A percentile compares a stretch with the other conserved stretches of the same genome.
These are phyloP conservation scores for Lordiphosa stackelbergi DNA, from an alignment of 1,140 invertebrate species.

Conservation along the genomic window DNA sequence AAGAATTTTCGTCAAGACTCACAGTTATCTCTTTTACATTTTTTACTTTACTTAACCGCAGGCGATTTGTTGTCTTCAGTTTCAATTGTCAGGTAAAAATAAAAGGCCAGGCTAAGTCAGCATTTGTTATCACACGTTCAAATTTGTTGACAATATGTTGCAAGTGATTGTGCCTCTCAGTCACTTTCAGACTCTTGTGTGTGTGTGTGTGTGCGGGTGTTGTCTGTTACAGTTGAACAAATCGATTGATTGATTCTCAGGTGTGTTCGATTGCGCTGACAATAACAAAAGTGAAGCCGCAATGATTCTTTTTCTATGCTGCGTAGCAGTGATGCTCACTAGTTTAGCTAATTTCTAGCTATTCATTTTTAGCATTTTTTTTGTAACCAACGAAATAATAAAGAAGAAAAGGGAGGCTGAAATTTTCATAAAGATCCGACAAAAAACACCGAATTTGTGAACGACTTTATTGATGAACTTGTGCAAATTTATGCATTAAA, in stretches of 20 bases:
- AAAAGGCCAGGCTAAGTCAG: constrained; percentile 45
- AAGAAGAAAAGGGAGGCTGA: no score
- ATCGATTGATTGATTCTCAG: constrained; percentile 74
- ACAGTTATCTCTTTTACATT: constrained; percentile 7
- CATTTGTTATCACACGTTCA: constrained; percentile 53
- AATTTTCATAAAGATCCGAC: no score
- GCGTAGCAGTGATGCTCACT: constrained; percentile 12
- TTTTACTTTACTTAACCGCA: constrained; percentile 9
- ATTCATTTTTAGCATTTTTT: no score
- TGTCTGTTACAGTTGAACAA: constrained; percentile 63
- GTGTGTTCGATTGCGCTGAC: constrained; percentile 61
- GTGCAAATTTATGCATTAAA: no score
- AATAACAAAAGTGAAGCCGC: background rate
- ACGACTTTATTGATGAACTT: no score
- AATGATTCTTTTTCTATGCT: constrained; percentile 24
- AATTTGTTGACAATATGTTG: constrained; percentile 74
- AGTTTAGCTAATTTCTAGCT: constrained; percentile 1
- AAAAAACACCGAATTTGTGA: no score
- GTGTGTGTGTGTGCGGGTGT: constrained; percentile 6
- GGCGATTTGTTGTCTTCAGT: background rate
- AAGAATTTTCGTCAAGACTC: constrained; percentile 36
- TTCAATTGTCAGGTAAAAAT: constrained; percentile 34
- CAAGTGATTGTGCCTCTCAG: constrained; percentile 45
- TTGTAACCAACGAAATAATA: no score
- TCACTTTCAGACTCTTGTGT: background rate